These are phyloP conservation scores for Theodoxus fluviatilis DNA, from an alignment of 2,888 invertebrate species.

Conservation along the genomic window DNA sequence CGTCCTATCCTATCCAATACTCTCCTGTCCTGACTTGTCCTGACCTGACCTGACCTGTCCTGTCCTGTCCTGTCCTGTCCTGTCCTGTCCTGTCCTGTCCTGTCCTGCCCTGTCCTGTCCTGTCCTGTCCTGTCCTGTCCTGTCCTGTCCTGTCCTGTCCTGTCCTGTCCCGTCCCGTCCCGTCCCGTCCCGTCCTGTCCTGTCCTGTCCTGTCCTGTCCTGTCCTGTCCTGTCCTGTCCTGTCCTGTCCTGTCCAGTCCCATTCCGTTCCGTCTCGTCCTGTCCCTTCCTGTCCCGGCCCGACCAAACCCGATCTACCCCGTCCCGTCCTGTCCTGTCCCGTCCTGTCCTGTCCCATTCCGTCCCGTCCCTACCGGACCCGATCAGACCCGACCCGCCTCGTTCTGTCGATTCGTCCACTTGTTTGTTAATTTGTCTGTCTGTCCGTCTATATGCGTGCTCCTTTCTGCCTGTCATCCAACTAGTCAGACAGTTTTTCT, in stretches of 20 bases:
- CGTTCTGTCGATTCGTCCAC: not conserved
- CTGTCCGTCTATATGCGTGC: not conserved
- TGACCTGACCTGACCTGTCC: constrained; percentile 20
- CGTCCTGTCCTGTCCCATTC: not conserved
- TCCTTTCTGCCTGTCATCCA: not conserved
- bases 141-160: constrained; percentile 23
- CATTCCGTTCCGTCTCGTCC: not conserved
- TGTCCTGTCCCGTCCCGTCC: constrained; percentile 23
- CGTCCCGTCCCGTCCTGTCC: constrained; percentile 21
- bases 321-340: not conserved
- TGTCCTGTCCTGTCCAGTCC: constrained; percentile 22
- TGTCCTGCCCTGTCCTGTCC: constrained; percentile 22
- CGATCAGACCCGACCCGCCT: not conserved
- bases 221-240: constrained; percentile 17
- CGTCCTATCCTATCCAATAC: constrained; percentile 20
- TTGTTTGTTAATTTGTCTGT: no score
- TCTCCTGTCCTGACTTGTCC: constrained; percentile 24
- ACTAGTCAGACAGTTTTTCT: not conserved
- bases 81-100: constrained; percentile 25
- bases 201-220: constrained; percentile 20
- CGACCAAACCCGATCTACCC: not conserved
- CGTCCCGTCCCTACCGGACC: not conserved
- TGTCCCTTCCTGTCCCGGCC: not conserved
- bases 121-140: constrained; percentile 25
- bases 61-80: constrained; percentile 23